Evolutionary conservation across 2,797 vertebrate species (phyloP).

Genomic region (Erethizon dorsatum): DNA sequence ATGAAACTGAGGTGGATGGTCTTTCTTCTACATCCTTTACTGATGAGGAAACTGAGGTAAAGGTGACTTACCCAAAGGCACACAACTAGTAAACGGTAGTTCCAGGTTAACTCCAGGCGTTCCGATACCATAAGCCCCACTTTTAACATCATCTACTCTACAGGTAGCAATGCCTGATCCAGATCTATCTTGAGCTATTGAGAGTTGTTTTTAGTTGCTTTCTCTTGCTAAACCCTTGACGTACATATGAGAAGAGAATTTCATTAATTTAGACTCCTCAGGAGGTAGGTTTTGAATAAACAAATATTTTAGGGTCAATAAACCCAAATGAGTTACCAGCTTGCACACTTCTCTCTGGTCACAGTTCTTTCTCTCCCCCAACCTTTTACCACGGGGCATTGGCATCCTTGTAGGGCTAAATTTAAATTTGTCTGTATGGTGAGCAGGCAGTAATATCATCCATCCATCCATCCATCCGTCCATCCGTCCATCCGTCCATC

Average conservation of each 20-base stretch:
- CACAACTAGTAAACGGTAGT: neutral
- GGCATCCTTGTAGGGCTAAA: slow-evolving; percentile 5
- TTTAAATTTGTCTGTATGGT: neutral
- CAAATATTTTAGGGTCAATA: slow-evolving; percentile 14
- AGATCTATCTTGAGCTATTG: neutral
- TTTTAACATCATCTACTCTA: neutral
- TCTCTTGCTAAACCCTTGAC: slow-evolving; percentile 47
- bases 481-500: slow-evolving; percentile 69
- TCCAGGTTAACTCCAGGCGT: neutral
- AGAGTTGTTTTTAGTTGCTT: slow-evolving; percentile 52
- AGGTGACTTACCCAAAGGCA: slow-evolving; percentile 51
- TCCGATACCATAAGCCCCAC: slow-evolving; percentile 13
- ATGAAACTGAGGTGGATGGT: neutral
- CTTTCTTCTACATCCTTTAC: slow-evolving; percentile 44
- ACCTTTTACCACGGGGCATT: neutral
- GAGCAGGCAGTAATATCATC: slow-evolving; percentile 48
- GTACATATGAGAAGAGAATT: neutral
- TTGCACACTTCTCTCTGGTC: neutral
- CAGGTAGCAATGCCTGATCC: neutral
- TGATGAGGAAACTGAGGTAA: slow-evolving; percentile 52
- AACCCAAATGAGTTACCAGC: slow-evolving; percentile 38
- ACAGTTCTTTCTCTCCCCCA: neutral
- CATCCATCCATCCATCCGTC: slow-evolving; percentile 43
- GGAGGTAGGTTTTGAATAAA: slow-evolving; percentile 67
- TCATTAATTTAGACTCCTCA: slow-evolving; percentile 27